phyloP scores from a whole-genome alignment of 2,113 vertebrate species.

The Corapipo altera region DNA sequence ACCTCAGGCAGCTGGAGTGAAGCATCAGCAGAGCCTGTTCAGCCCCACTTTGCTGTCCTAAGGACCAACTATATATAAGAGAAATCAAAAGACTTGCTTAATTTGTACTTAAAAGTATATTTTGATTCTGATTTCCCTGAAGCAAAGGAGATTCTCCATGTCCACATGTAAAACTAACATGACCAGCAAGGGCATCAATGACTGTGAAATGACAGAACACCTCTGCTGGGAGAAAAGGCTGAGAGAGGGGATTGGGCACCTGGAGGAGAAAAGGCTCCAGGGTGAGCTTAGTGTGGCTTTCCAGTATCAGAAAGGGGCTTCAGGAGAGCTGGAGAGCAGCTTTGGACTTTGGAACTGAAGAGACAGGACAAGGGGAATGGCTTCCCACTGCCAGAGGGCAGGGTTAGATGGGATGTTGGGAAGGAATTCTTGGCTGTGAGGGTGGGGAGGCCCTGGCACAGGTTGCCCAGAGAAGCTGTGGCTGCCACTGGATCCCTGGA shows the following conservation, averaged over 20 bases:
- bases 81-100: neutral
- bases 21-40: neutral
- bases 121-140: neutral
- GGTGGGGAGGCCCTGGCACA: neutral
- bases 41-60: neutral
- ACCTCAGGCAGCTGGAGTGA: neutral
- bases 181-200: neutral
- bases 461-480: neutral
- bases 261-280: neutral
- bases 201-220: neutral
- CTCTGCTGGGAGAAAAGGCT: neutral
- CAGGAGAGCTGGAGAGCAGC: neutral
- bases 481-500: neutral
- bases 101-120: neutral
- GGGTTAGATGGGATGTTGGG: neutral
- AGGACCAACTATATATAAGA: neutral
- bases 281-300: neutral
- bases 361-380: rapidly evolving
- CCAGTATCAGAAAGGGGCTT: neutral
- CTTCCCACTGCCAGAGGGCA: neutral
- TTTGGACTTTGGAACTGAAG: neutral
- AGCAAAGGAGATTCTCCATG: neutral
- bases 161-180: neutral
- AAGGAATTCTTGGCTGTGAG: rapidly evolving
- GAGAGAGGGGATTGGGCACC: neutral